Conservation (phyloP, 1,140 invertebrate genomes). For the Diorhabda sublineata region DNA sequence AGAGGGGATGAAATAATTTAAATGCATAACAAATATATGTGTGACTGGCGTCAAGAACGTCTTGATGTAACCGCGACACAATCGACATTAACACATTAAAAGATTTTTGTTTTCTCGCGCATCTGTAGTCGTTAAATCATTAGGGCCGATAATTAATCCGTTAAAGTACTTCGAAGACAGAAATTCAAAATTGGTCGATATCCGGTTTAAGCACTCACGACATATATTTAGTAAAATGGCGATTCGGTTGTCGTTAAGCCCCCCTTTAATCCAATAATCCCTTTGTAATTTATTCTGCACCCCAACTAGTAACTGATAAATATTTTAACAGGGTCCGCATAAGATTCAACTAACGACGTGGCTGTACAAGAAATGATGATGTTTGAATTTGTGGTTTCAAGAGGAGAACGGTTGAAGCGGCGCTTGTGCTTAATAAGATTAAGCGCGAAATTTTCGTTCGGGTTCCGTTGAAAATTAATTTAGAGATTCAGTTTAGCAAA, state of each 20-base stretch:
- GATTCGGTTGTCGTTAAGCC: conserved; percentile 9
- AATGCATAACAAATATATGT: no score
- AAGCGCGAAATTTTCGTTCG: not conserved
- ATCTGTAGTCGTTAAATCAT: not conserved
- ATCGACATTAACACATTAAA: no score
- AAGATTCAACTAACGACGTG: conserved; percentile 12
- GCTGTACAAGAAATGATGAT: conserved; percentile 7
- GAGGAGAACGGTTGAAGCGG: not conserved
- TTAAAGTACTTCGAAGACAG: conserved; percentile 7
- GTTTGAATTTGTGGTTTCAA: conserved; percentile 4
- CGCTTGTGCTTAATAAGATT: not conserved
- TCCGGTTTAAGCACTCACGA: conserved; percentile 11
- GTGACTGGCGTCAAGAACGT: no score
- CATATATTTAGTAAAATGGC: conserved; percentile 17
- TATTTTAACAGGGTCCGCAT: conserved; percentile 15
- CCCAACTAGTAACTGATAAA: conserved; percentile 11
- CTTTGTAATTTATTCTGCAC: conserved; percentile 16
- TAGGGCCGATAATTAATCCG: not conserved
- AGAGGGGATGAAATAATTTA: no score
- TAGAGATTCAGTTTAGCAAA: no score
- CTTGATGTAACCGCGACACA: no score
- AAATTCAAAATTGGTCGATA: conserved; percentile 6
- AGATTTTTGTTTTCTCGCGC: no score
- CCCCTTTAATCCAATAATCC: conserved; percentile 18
- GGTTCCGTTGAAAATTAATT: no score